A percentile compares a stretch with the other conserved stretches of the same genome.
Evolutionary conservation across 2,888 invertebrate species (phyloP).

Genomic region (Leptarthrus brevirostris): DNA sequence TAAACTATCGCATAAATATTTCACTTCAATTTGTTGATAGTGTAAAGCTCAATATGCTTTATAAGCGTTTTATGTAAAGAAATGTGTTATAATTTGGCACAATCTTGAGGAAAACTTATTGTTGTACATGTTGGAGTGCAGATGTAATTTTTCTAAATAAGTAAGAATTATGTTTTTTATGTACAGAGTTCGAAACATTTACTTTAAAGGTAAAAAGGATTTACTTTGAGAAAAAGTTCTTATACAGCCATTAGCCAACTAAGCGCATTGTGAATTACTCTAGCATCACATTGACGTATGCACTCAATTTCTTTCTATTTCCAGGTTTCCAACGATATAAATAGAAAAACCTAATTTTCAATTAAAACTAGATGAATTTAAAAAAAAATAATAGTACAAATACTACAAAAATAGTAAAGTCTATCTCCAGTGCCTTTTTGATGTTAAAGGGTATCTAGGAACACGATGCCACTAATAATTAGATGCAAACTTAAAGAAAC

Average conservation of each 20-base stretch:
- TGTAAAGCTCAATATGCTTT: too few relatives aligned
- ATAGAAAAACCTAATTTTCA: conserved; percentile 23
- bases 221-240: conserved; percentile 13
- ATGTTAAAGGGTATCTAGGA: conserved; percentile 22
- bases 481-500: neutral
- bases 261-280: conserved; percentile 4
- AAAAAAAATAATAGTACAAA: conserved; percentile 22
- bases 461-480: conserved; percentile 40
- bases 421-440: conserved; percentile 38
- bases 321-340: conserved; percentile 54
- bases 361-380: conserved; percentile 6
- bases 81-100: too few relatives aligned
- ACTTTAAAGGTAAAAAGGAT: conserved; percentile 31
- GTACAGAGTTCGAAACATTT: conserved; percentile 53
- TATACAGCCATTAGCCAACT: conserved; percentile 41
- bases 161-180: too few relatives aligned
- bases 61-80: too few relatives aligned
- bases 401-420: conserved; percentile 21
- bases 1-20: too few relatives aligned
- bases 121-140: too few relatives aligned
- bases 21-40: too few relatives aligned
- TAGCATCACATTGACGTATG: conserved; percentile 17
- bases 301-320: conserved; percentile 53
- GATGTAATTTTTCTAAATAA: too few relatives aligned
- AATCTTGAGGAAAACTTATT: too few relatives aligned